Base-by-base conservation (phyloP, 2,113 vertebrate species). In the Sorex araneus region DNA sequence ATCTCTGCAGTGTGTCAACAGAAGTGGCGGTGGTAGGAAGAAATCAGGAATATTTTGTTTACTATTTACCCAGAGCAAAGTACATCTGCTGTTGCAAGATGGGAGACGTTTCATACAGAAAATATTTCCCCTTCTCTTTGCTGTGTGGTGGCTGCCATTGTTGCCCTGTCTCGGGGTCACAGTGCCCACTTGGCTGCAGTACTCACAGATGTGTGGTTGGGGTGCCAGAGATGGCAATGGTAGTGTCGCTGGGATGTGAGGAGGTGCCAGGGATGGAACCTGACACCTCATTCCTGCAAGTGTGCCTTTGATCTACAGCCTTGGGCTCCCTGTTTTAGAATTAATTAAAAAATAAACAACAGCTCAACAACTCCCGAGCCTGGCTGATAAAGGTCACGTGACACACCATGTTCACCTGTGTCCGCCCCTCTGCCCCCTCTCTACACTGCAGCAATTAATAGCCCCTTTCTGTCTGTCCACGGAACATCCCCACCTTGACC, bases 61-160 rank as follows among this genome's bases (percentile, higher is more conserved):
- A 32, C 28, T 27, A 84, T 50, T 47, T 45, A 78, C 57, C 32
- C 36, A 76, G 6, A 87, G 92, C 30, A 75, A 84, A 94, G 30
- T 30, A 66, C 54, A 85, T 54, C 43, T 15, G 76, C 84, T 90
- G 23, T 43, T 81, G 19, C n/a, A 70, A 23, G 7, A 1, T 60
- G 11, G 50, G 16, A 32, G 19, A 76, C 3, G 63, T 69, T 40
- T 79, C 18, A 60, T 19, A 60, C 21, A 60, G 57, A 60, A 60
- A 60, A 57, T 21, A 57, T 57, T 21, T 64, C 12, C 67, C n/a
- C 78, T 83, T 23, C 21, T 60, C 57, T 60, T 23, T 60, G 2
- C 57, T 60, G 18, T 60, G 18, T 60, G 40, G 40, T 54, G 11
- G 18, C 54, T 54, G 54, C 8, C 18, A 16, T 54, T 54, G 54